Percentiles rank a stretch among this genome's conserved stretches.
Conservation (phyloP, 2,113 vertebrate species). For the Stigmatopora argus region DNA sequence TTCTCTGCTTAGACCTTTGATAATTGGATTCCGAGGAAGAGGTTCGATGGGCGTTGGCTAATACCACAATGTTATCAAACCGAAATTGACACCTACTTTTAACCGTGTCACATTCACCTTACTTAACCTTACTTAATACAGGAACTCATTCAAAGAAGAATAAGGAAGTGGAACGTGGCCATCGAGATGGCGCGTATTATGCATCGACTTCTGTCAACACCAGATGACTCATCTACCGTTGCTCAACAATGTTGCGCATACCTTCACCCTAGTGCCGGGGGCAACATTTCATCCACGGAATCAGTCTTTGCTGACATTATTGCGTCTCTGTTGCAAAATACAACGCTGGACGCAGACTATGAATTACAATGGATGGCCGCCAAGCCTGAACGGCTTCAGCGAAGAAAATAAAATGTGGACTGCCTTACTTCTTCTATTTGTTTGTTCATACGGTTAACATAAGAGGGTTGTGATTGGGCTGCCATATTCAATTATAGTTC, state of each 20-base stretch:
- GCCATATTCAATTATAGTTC: background rate
- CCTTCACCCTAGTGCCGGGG: background rate
- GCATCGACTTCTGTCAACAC: conserved; percentile 9
- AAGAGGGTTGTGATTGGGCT: conserved; percentile 1
- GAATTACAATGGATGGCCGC: background rate
- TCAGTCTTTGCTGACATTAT: background rate
- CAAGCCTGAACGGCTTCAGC: background rate
- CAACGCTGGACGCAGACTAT: background rate
- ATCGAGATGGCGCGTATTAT: conserved; percentile 17
- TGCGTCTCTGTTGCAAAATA: background rate
- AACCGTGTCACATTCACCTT: background rate
- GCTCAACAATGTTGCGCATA: conserved; percentile 17
- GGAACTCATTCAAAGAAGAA: conserved; percentile 11
- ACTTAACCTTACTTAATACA: background rate
- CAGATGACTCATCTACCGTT: conserved; percentile 12
- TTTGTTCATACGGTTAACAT: background rate
- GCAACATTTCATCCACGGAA: background rate
- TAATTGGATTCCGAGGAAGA: too few relatives aligned
- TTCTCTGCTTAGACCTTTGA: too few relatives aligned
- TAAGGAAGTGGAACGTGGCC: conserved; percentile 3
- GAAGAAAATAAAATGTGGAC: background rate
- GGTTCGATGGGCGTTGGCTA: too few relatives aligned
- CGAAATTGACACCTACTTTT: background rate
- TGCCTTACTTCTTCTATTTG: background rate
- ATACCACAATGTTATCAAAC: background rate